Conservation (phyloP, 1,140 invertebrate species). For the Drosophila lacertosa region DNA sequence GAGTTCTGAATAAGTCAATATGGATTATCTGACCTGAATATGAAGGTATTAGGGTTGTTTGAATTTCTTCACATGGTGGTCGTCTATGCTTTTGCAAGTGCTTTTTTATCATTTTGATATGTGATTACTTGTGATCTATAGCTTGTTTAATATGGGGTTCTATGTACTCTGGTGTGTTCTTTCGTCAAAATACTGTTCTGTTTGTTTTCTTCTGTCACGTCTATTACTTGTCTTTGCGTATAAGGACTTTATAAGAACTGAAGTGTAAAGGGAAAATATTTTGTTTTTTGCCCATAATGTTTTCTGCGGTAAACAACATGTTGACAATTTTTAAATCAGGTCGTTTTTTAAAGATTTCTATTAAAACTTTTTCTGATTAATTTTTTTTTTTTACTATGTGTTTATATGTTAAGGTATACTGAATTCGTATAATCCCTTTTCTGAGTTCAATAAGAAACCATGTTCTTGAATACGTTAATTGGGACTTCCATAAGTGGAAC, state of each 20-base stretch:
- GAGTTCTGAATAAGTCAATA: background rate
- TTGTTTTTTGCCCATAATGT: constrained; percentile 22
- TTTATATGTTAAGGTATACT: background rate
- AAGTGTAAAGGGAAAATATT: constrained; percentile 25
- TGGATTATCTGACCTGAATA: background rate
- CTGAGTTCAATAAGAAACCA: background rate
- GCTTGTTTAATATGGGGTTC: constrained; percentile 23
- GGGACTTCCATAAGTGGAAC: too few relatives aligned
- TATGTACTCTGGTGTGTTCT: constrained; percentile 25
- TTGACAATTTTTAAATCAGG: constrained; percentile 17
- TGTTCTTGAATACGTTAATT: too few relatives aligned
- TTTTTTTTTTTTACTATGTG: background rate
- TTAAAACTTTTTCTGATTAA: background rate
- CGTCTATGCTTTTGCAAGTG: background rate
- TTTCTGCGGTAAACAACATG: constrained; percentile 8
- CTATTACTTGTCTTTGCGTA: constrained; percentile 11
- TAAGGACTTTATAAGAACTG: constrained; percentile 5
- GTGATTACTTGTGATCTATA: background rate
- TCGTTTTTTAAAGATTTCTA: background rate
- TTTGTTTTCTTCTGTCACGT: background rate
- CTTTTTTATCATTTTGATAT: background rate
- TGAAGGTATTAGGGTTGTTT: constrained; percentile 10
- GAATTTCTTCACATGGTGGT: background rate
- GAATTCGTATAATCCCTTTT: background rate
- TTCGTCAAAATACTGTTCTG: constrained; percentile 7